Evolutionary conservation across 2,888 invertebrate species (phyloP).

Genomic region (Xylocampa areola): DNA sequence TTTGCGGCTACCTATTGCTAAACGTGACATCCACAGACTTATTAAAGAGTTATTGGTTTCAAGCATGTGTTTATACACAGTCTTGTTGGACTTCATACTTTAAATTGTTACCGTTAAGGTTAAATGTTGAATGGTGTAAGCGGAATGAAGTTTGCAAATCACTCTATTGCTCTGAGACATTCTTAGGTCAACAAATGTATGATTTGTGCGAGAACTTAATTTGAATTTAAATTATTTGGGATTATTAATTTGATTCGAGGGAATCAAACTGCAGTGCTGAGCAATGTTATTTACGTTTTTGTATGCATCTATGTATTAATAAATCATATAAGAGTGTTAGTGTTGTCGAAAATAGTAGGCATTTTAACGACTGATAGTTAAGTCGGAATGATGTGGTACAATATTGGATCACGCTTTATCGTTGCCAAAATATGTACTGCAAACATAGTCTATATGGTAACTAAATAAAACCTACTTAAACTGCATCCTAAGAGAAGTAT

Average conservation of each 20-base stretch:
- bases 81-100: constrained; percentile 1
- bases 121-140: constrained; percentile 1
- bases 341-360: not conserved
- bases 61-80: constrained; percentile 45
- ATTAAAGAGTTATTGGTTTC: constrained; percentile 56
- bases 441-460: constrained; percentile 19
- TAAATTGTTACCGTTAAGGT: constrained; percentile 1
- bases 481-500: constrained; percentile 11
- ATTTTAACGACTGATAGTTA: constrained; percentile 15
- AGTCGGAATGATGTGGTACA: constrained; percentile 37
- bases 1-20: constrained; percentile 49
- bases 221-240: constrained; percentile 5
- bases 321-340: too few relatives aligned
- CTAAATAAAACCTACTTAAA: constrained; percentile 18
- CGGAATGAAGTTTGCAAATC: constrained; percentile 12
- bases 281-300: too few relatives aligned
- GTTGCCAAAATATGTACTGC: constrained; percentile 42
- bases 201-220: constrained; percentile 27
- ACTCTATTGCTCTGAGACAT: constrained; percentile 39
- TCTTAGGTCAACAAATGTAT: constrained; percentile 36
- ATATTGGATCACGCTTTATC: constrained; percentile 23
- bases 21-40: constrained; percentile 59
- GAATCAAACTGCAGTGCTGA: too few relatives aligned
- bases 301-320: too few relatives aligned
- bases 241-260: constrained; percentile 18